Base-by-base conservation (phyloP, 1,140 invertebrate species). In the Drosophila santomea region DNA sequence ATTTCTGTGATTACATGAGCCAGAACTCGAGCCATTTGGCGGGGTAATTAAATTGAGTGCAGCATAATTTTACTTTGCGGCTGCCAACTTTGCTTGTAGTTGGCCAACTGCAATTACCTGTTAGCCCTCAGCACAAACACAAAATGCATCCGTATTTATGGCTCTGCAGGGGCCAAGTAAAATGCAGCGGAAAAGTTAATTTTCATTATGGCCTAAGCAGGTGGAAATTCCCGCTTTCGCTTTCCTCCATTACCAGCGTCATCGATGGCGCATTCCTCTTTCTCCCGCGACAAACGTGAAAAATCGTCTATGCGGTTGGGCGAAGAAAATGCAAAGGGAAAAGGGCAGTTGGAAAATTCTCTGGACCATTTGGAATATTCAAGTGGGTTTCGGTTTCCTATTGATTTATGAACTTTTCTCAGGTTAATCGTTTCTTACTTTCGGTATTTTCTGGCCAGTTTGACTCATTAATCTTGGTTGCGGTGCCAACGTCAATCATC, bases 41-140 rank as follows among this genome's bases (percentile, higher is more conserved):
- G 54, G 51, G 68, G 74, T 88, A 84, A 90, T 89, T 88, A 80
- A 85, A 89, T 90, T 88, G 80, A 84, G 85, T 84, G 85, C 64
- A 80, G 77, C 82, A 80, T 80, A 78, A 90, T 78, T 90, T 85
- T 84, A 56, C 54, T 67, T 63, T 68, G 78, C 79, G 78, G 78
- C 63, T 68, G 58, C 61, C 51, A 59, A 51, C 45, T 36, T 64
- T 25, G 41, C 74, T 58, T 68, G 58, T 61, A 75, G 74, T 81
- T 82, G 78, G 67, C 75, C 58, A 88, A 77, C 83, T 73, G 84
- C 83, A 88, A 88, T 88, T 89, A 86, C 78, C 63, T 67, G 72
- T 75, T 76, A 69, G 72, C 78, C 45, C 77, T 67, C 81, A 73
- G 71, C 59, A 51, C 71, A 68, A 85, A 61, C 43, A 66, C 52